Percentiles rank a stretch among this genome's conserved stretches.
Evolutionary conservation across 2,113 vertebrate genomes (phyloP).

Genomic region (Nycticorax nycticorax): DNA sequence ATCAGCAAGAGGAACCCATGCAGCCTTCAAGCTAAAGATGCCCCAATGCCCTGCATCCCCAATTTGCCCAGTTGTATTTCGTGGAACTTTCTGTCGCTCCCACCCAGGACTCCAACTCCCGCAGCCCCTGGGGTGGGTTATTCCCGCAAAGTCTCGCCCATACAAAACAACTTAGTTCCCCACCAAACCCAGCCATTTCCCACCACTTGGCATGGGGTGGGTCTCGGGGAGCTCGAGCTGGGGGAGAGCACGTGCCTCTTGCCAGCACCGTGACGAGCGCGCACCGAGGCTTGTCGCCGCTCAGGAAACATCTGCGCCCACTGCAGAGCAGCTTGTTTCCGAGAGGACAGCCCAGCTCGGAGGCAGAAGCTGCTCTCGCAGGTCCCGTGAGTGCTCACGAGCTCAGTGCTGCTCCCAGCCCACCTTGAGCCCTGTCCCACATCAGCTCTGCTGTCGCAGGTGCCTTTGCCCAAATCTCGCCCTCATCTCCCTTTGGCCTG

Average conservation of each 20-base stretch:
- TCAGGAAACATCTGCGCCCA: neutral
- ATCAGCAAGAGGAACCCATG: neutral
- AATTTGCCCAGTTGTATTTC: fast-evolving
- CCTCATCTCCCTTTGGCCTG: neutral
- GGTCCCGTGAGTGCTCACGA: fast-evolving
- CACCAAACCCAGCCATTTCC: neutral
- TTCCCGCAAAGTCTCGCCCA: neutral
- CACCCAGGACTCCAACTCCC: neutral
- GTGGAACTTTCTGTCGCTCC: neutral
- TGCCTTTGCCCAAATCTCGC: neutral
- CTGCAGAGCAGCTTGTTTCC: fast-evolving
- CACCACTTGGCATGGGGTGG: fast-evolving
- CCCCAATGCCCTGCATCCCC: neutral
- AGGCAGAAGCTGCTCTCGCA: neutral
- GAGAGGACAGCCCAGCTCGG: neutral
- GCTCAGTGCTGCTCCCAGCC: neutral
- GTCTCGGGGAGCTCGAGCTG: fast-evolving
- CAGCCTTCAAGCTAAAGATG: neutral
- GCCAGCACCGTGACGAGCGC: fast-evolving
- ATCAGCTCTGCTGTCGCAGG: neutral
- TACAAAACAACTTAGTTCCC: neutral
- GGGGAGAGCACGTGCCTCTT: neutral
- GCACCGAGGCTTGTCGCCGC: neutral
- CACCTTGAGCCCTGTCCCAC: neutral
- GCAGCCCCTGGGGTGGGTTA: fast-evolving